Conservation (phyloP, 1,140 invertebrate species). For the Papilio polyxenes region DNA sequence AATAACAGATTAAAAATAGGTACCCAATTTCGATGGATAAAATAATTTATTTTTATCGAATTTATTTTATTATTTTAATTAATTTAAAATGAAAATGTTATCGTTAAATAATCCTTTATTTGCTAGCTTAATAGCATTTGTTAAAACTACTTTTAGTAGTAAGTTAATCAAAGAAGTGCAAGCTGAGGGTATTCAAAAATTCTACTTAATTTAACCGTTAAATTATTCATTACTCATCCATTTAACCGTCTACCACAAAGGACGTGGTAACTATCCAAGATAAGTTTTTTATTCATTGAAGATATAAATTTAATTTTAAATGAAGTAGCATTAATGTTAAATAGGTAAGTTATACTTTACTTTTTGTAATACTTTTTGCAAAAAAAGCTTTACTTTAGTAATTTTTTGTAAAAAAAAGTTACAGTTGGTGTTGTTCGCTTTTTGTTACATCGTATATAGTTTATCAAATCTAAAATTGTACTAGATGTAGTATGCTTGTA, state of each 20-base stretch:
- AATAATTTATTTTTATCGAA: background rate
- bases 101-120: background rate
- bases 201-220: background rate
- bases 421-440: background rate
- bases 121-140: background rate
- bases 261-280: background rate
- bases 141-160: background rate
- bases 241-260: background rate
- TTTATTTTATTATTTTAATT: background rate
- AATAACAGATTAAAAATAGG: constrained; percentile 42
- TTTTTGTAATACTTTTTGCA: no score
- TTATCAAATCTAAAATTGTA: no score
- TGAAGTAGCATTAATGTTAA: background rate
- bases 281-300: background rate
- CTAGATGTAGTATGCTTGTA: no score
- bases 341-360: background rate
- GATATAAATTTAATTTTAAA: background rate
- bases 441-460: background rate
- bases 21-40: background rate
- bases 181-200: background rate
- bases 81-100: background rate
- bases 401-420: no score
- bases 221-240: constrained; percentile 6
- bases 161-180: background rate
- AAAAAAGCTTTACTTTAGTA: no score